Evolutionary conservation across 2,888 invertebrate species (phyloP).

Genomic region (Thymelicus lineola): DNA sequence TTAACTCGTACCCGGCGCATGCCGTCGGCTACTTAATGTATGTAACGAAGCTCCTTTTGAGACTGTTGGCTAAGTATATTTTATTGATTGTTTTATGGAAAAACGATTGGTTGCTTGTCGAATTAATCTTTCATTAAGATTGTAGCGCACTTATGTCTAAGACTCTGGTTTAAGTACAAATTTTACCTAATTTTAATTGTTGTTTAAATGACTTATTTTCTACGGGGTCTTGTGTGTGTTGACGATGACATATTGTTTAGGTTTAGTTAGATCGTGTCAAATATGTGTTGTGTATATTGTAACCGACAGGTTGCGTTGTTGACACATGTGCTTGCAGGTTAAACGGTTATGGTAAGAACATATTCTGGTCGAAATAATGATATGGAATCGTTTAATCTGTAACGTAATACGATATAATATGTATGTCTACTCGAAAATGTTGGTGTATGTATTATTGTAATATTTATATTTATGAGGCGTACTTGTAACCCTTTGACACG

Average conservation of each 20-base stretch:
- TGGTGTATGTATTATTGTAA: constrained; percentile 34
- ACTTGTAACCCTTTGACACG: constrained; percentile 61
- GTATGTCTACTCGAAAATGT: constrained; percentile 24
- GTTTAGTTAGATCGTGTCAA: constrained; percentile 70
- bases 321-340: constrained; percentile 28
- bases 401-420: constrained; percentile 21
- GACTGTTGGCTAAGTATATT: constrained; percentile 82
- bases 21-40: constrained; percentile 70
- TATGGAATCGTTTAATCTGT: constrained; percentile 28
- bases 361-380: constrained; percentile 3
- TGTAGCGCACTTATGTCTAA: constrained; percentile 68
- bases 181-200: constrained; percentile 82
- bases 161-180: constrained; percentile 84
- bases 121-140: constrained; percentile 60
- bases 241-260: constrained; percentile 57
- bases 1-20: constrained; percentile 72
- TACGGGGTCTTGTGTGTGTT: constrained; percentile 63
- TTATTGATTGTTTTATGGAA: constrained; percentile 77
- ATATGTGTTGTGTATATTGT: constrained; percentile 43
- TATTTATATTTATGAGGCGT: constrained; percentile 36
- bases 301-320: constrained; percentile 17
- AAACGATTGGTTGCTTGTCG: constrained; percentile 71
- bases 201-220: constrained; percentile 77
- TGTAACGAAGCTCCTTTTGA: constrained; percentile 72
- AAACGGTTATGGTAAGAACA: constrained; percentile 28